Evolutionary conservation across 2,797 vertebrate species (phyloP).

Genomic region (Anguilla obscura): DNA sequence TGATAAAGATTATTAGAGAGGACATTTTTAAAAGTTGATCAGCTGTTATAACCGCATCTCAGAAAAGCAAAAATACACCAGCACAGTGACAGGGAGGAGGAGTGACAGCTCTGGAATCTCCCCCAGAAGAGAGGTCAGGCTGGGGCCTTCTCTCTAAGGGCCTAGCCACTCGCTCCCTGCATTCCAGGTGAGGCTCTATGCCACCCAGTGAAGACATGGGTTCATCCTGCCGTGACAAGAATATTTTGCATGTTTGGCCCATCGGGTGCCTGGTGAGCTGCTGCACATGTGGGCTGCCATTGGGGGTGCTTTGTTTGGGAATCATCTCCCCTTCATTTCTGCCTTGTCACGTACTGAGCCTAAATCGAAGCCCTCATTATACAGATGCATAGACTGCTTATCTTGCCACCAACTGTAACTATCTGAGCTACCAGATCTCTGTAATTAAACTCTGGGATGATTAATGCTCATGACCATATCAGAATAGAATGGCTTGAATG

Average conservation of each 20-base stretch:
- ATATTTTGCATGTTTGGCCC: not conserved
- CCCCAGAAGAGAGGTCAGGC: not conserved
- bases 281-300: not conserved
- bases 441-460: not conserved
- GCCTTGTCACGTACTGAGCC: not conserved
- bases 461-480: slow-evolving; percentile 13
- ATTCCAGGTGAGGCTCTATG: not conserved
- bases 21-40: not conserved
- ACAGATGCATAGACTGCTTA: not conserved
- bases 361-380: not conserved
- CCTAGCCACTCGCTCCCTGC: not conserved
- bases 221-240: not conserved
- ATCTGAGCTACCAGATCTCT: not conserved
- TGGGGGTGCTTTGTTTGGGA: not conserved
- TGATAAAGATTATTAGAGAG: not conserved
- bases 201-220: not conserved
- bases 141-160: not conserved
- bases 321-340: not conserved
- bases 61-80: not conserved
- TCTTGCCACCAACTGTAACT: not conserved
- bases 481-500: not conserved
- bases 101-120: not conserved
- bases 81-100: not conserved
- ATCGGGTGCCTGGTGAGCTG: not conserved
- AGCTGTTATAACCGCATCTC: not conserved